Evolutionary conservation across 2,888 invertebrate species (phyloP).

Genomic region (Drosophila birchii): DNA sequence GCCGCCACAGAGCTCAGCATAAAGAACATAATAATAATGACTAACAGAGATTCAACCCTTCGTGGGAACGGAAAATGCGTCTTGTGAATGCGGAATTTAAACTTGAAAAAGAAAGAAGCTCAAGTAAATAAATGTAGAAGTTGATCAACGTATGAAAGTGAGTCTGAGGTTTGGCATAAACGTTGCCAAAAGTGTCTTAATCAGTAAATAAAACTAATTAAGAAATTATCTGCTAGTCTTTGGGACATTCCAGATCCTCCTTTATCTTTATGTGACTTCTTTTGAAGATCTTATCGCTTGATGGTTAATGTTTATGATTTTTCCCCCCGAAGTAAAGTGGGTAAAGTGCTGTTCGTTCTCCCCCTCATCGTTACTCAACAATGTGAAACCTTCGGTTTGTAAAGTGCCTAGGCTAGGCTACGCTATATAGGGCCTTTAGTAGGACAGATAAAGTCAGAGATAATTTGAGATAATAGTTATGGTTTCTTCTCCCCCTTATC

Average conservation of each 20-base stretch:
- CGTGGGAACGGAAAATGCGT: not conserved
- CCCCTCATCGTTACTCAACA: conserved; percentile 32
- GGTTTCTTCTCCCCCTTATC: not conserved
- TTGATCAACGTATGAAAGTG: not conserved
- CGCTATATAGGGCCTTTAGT: not conserved
- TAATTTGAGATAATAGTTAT: conserved; percentile 21
- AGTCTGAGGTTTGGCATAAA: not conserved
- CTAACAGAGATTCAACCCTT: conserved; percentile 9
- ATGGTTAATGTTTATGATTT: too few relatives aligned
- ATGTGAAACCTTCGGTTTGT: conserved; percentile 17
- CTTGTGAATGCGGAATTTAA: not conserved
- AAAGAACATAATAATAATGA: not conserved
- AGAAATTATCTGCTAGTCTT: conserved; percentile 1
- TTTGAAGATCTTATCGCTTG: conserved; percentile 25
- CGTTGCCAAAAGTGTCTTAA: conserved; percentile 1
- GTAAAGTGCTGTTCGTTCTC: not conserved
- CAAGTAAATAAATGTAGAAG: not conserved
- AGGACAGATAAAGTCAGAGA: conserved; percentile 25
- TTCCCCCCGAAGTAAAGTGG: not conserved
- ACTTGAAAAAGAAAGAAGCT: not conserved
- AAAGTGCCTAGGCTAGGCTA: conserved; percentile 5
- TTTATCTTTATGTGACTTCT: conserved; percentile 33
- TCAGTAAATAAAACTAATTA: not conserved
- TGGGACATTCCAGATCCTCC: conserved; percentile 6
- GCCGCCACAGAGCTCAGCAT: not conserved